Base-by-base conservation (phyloP, 2,113 vertebrate species). In the Theristicus caerulescens region DNA sequence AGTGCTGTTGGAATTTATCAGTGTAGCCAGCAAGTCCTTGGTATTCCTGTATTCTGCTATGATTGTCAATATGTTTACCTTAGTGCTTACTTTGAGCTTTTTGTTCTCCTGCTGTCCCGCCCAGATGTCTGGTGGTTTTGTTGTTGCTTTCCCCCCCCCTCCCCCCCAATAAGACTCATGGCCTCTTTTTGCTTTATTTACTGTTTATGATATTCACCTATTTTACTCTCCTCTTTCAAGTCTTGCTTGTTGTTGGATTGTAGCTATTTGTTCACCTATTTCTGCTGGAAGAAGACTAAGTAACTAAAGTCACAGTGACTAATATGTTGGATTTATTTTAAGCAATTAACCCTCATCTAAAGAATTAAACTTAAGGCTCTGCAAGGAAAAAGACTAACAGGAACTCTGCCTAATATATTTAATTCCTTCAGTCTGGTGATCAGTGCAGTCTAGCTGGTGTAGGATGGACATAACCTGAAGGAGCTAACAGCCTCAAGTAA, bases 61-160 rank as follows among this genome's bases (percentile, higher is more conserved):
- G 34, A 40, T 8, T 49, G 17, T 36, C 27, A 18, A 31, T 32
- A 40, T 11, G 20, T 40, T 67, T 69, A 40, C 14, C 31, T 67
- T 38, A 46, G 38, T 46, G 13, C 16, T 73, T 85, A 25, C 19
- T 79, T 78, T n/a, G 7, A 66, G 26, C 1, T 88, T 82, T 88
- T 86, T 71, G 29, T 66, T 92, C 16, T 83, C 22, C 26, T 72
- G 18, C 13, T 76, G 36, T 18, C 27, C 8, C 3, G 9, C 7
- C 1, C 34, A 80, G 22, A 36, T 40, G 27, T 49, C 0, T 1
- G 4, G 7, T 52, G 7, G 2, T 14, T 66, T 79, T 65, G 16
- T 85, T 55, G 2, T 85, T 55, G 2, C n/a, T n/a, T n/a, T n/a
- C n/a, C n/a, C n/a, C n/a, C n/a, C n/a, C n/a, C n/a, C n/a, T n/a